Base-by-base conservation (phyloP, 2,888 invertebrate species). In the Mesorhabditis spiculigera region DNA sequence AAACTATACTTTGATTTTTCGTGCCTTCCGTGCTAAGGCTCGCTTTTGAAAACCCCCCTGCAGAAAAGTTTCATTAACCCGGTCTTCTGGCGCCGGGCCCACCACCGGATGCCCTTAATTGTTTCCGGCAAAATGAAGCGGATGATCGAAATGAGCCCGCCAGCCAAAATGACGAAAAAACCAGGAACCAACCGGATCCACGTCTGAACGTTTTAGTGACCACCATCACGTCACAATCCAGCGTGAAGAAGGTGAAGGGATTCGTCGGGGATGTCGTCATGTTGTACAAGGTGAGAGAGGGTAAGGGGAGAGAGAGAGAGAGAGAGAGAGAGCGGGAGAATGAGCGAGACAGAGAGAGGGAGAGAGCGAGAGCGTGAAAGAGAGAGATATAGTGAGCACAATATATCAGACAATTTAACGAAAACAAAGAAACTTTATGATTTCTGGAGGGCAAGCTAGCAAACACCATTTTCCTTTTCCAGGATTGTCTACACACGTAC, bases 211-310 rank as follows among this genome's bases (percentile, higher is more conserved):
- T 13, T 50, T 50, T 50, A 50, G 58, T 50, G 58, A 50, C 58
- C 10, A 50, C 58, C 10, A 50, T 50, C 58, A 50, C 58, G 10
- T 50, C 58, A n/a, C n/a, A 13, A n/a, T 50, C 58, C 10, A 50
- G 58, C n/a, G 58, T 50, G 58, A 10, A n/a, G n/a, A 50, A 50
- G 58, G 8, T 50, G 58, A 10, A n/a, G 8, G 58, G 58, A n/a
- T 50, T 50, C n/a, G 10, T 50, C 58, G 58, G 58, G 8, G 58
- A 50, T n/a, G 58, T 50, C 58, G 58, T 50, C 58, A n/a, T n/a
- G 58, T n/a, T 50, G 8, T 50, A 50, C n/a, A 50, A 50, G 58
- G 58, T 50, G 8, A 13, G 58, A 13, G n/a, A n/a, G n/a, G n/a
- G n/a, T n/a, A n/a, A n/a, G n/a, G n/a, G n/a, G n/a, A 50, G 8